phyloP scores from a whole-genome alignment of 2,888 invertebrate species.

The Phengaris alcon region DNA sequence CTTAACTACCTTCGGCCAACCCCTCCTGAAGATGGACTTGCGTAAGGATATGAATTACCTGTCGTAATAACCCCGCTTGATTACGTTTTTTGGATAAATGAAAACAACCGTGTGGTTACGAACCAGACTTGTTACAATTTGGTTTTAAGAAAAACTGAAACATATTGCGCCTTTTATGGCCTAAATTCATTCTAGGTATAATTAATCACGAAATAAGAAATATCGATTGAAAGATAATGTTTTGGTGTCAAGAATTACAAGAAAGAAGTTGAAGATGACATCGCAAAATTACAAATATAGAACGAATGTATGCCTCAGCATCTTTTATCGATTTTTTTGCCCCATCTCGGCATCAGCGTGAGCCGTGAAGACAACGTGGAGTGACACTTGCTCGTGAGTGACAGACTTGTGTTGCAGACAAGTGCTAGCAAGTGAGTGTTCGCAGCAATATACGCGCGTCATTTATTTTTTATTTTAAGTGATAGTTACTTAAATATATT shows the following conservation, averaged over 20 bases:
- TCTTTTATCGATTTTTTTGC: neutral
- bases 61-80: slow-evolving; percentile 18
- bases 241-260: slow-evolving; percentile 4
- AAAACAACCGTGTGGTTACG: neutral
- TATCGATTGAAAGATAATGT: neutral
- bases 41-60: slow-evolving; percentile 11
- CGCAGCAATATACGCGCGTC: too few species aligned
- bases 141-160: neutral
- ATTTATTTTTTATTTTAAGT: too few species aligned
- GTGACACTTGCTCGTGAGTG: slow-evolving; percentile 59
- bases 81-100: slow-evolving; percentile 14
- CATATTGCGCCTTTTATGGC: neutral
- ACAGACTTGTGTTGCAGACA: slow-evolving; percentile 35
- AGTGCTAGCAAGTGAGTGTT: too few species aligned
- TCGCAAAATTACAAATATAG: slow-evolving; percentile 2
- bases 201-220: neutral
- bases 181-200: neutral
- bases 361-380: slow-evolving; percentile 28
- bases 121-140: neutral
- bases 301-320: neutral
- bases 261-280: neutral
- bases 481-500: too few species aligned
- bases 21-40: slow-evolving; percentile 3
- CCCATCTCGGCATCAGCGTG: neutral
- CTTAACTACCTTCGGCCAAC: slow-evolving; percentile 3